Evolutionary conservation across 2,888 invertebrate genomes (phyloP).

Genomic region (Cataglyphis altisquamis): DNA sequence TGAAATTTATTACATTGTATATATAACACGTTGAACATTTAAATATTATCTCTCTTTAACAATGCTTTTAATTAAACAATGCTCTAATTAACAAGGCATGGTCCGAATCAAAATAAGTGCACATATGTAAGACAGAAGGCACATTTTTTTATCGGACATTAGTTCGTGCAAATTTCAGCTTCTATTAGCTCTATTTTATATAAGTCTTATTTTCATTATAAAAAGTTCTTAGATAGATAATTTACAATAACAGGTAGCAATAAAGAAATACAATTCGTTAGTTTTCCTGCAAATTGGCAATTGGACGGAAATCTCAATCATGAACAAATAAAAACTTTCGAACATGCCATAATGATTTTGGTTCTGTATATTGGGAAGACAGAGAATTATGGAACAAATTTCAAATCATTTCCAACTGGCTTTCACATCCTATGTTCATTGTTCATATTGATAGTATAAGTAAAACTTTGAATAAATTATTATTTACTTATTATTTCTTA

Average conservation of each 20-base stretch:
- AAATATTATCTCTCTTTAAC: constrained; percentile 40
- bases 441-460: not conserved
- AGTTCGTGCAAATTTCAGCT: not conserved
- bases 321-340: not conserved
- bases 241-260: constrained; percentile 12
- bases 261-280: constrained; percentile 22
- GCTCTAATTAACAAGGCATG: constrained; percentile 31
- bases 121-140: constrained; percentile 31
- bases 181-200: not conserved
- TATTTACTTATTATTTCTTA: constrained; percentile 15
- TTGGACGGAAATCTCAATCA: constrained; percentile 38
- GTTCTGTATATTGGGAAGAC: constrained; percentile 38
- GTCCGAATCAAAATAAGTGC: constrained; percentile 15
- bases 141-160: constrained; percentile 22
- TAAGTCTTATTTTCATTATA: not conserved
- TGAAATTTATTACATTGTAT: constrained; percentile 1
- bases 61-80: constrained; percentile 33
- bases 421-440: not conserved
- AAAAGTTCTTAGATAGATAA: constrained; percentile 11
- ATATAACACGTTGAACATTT: constrained; percentile 7
- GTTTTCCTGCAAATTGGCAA: constrained; percentile 11
- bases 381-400: not conserved
- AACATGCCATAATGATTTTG: not conserved
- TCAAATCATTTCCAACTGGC: constrained; percentile 10
- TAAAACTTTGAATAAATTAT: not conserved